These are phyloP conservation scores for Siderastrea siderea DNA, from an alignment of 92 coral and sea anemone genomes.

Conservation along the genomic window DNA sequence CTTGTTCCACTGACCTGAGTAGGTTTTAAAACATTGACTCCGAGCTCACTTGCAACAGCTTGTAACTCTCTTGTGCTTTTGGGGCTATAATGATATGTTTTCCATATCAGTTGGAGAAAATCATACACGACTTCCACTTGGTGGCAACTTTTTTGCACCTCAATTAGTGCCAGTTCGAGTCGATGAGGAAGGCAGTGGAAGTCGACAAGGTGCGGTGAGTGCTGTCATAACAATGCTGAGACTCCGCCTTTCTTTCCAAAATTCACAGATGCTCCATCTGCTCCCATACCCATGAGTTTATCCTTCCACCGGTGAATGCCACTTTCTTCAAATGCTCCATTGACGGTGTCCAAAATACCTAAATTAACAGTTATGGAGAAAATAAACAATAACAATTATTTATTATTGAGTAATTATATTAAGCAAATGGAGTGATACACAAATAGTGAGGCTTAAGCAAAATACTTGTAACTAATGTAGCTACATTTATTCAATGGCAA, in stretches of 20 bases:
- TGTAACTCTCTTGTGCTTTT: conserved; percentile 51
- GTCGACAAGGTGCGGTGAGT: conserved; percentile 36
- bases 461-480: no score
- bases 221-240: conserved; percentile 31
- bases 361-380: no score
- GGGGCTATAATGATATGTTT: conserved; percentile 56
- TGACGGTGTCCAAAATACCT: conserved; percentile 9
- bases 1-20: conserved; percentile 57
- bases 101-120: conserved; percentile 35
- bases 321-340: conserved; percentile 4
- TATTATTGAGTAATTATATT: background rate
- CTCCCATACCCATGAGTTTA: conserved; percentile 40
- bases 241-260: conserved; percentile 42
- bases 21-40: conserved; percentile 46
- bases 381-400: no score
- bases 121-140: conserved; percentile 54
- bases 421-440: background rate
- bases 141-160: conserved; percentile 39
- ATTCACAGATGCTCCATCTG: conserved; percentile 49
- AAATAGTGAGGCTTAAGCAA: background rate
- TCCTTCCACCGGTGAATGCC: conserved; percentile 43
- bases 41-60: conserved; percentile 54
- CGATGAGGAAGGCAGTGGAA: conserved; percentile 48
- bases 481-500: no score
- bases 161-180: conserved; percentile 47